phyloP scores from a whole-genome alignment of 1,140 invertebrate species.

The Harpegnathos saltator region DNA sequence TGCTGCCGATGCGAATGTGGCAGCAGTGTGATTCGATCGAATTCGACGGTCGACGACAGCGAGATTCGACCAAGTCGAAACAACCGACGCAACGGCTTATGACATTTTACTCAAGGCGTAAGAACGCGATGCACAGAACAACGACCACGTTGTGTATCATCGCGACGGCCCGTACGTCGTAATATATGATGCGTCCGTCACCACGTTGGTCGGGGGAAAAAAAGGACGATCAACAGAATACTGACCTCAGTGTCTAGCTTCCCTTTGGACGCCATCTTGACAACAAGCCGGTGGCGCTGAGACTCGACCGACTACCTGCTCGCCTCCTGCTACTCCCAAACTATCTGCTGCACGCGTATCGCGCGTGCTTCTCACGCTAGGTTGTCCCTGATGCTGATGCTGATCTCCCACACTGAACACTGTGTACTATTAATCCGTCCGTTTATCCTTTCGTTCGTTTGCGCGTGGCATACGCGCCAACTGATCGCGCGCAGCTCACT shows the following conservation, averaged over 20 bases:
- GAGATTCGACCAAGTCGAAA: no score
- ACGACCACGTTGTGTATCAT: no score
- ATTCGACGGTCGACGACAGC: no score
- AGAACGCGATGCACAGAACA: no score
- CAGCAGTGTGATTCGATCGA: no score
- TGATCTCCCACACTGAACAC: neutral
- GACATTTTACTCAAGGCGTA: no score
- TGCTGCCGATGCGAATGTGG: no score
- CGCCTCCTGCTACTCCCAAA: neutral
- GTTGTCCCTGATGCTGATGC: neutral
- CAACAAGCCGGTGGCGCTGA: conserved; percentile 78
- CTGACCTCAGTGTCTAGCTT: conserved; percentile 82
- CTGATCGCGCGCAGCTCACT: conserved; percentile 42
- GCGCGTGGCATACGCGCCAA: conserved; percentile 33
- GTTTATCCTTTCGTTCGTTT: neutral
- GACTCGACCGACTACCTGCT: conserved; percentile 72
- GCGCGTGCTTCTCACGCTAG: conserved; percentile 31
- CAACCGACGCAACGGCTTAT: no score
- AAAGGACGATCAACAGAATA: conserved; percentile 48
- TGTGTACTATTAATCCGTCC: neutral
- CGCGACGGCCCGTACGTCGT: no score
- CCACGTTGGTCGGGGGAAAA: neutral
- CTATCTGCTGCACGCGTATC: conserved; percentile 51
- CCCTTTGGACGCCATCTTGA: conserved; percentile 84
- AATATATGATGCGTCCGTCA: no score